Base-by-base conservation (phyloP, 1,140 invertebrate species). In the Brachionus manjavacas region DNA sequence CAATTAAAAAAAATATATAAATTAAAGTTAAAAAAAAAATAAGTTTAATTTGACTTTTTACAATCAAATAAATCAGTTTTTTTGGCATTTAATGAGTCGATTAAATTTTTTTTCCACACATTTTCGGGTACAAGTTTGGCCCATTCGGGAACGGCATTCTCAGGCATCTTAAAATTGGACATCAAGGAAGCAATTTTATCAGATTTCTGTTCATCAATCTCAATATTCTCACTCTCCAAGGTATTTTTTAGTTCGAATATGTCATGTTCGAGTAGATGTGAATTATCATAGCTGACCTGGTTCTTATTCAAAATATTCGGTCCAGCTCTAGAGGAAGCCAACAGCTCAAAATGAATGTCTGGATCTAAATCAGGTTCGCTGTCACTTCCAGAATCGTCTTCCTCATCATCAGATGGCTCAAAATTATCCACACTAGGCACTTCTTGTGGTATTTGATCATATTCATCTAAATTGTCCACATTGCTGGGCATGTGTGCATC, bases 51-150 rank as follows among this genome's bases (percentile, higher is more conserved):
- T 9, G 20, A 28, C 46, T 81, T 60, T 64, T 81, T 60, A 9
- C 3, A 20, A 20, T 81, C 79, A 12, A 81, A 81, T 25, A 81
- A 46, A 46, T 81, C 79, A 25, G 79, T 81, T 43, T 81, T 81
- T 68, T 81, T 81, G 11, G 79, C 79, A 39, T 81, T 68, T n/a
- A 81, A 68, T 11, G 79, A 64, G 20, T 68, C 64, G 12, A 81
- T 31, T n/a, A 81, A 31, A 12, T 81, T 81, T 23, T 81, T 60
- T 68, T 81, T 81, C 79, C 79, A 81, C 1, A 81, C 39, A 60
- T 81, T 39, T 68, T 81, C 79, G 4, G 79, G 79, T 46, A 81
- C 2, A 81, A 81, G 49, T 39, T 68, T 60, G 35, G 79, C 79
- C 79, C 79, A 81, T 81, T 81, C 52, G 9, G 79, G 79, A 14